Evolutionary conservation across 2,113 vertebrate species (phyloP).

Genomic region (Macrotis lagotis): DNA sequence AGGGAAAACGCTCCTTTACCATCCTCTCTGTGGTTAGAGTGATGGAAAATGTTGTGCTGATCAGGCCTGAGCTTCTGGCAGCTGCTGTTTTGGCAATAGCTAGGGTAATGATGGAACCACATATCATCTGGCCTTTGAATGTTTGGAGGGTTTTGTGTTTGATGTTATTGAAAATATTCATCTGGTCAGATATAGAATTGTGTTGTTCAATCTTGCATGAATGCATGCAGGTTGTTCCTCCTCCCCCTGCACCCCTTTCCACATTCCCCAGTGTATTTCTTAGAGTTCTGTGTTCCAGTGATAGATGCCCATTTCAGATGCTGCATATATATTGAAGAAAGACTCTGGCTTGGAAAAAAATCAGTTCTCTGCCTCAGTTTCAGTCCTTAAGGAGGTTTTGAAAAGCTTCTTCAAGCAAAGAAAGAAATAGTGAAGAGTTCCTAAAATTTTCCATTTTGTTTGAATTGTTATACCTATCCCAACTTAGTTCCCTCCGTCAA

Average conservation of each 20-base stretch:
- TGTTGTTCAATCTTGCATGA: slow-evolving; percentile 74
- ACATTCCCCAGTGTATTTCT: neutral
- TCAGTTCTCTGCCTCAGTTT: slow-evolving; percentile 14
- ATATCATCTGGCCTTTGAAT: slow-evolving; percentile 62
- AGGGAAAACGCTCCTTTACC: neutral
- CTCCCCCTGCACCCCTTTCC: too few relatives aligned
- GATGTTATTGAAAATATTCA: slow-evolving; percentile 75
- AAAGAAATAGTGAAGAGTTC: slow-evolving; percentile 26
- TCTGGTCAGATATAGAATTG: slow-evolving; percentile 65
- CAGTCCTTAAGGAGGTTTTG: slow-evolving; percentile 49
- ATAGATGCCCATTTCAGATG: slow-evolving; percentile 46
- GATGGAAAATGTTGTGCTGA: slow-evolving; percentile 59
- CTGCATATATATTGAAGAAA: slow-evolving; percentile 61
- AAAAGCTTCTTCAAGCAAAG: slow-evolving; percentile 46
- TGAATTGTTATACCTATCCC: slow-evolving; percentile 33
- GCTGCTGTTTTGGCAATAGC: slow-evolving; percentile 73
- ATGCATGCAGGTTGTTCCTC: slow-evolving; percentile 71
- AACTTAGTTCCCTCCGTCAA: slow-evolving; percentile 36
- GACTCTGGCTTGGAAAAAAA: slow-evolving; percentile 53
- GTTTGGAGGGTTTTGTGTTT: slow-evolving; percentile 66
- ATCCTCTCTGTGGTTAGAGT: slow-evolving; percentile 44
- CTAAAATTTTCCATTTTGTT: slow-evolving; percentile 10
- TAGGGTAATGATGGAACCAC: slow-evolving; percentile 60
- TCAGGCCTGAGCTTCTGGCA: slow-evolving; percentile 60
- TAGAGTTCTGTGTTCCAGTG: slow-evolving; percentile 46